phyloP scores from a whole-genome alignment of 2,888 invertebrate genomes.

The Protonemura montana region DNA sequence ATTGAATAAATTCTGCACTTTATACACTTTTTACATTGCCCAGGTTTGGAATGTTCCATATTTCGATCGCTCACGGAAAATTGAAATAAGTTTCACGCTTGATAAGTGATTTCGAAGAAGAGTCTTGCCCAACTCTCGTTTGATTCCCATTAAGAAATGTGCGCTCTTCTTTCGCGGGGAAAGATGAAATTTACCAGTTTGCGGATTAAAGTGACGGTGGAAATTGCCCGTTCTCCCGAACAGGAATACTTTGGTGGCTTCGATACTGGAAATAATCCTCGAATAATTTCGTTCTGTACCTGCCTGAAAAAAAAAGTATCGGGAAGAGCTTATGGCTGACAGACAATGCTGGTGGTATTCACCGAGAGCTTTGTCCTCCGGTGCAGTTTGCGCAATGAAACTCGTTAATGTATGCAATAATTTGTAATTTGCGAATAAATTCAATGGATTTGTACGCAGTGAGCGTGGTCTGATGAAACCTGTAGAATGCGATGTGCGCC shows the following conservation, averaged over 20 bases:
- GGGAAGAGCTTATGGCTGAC: too few species aligned
- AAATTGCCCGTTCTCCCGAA: background rate
- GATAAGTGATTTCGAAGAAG: conserved; percentile 38
- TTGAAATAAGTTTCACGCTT: conserved; percentile 2
- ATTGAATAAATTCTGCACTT: background rate
- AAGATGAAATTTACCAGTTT: background rate
- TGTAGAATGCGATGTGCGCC: too few species aligned
- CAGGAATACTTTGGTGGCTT: background rate
- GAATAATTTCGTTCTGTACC: background rate
- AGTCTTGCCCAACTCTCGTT: background rate
- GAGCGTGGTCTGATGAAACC: too few species aligned
- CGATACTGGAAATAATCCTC: background rate
- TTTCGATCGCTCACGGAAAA: background rate
- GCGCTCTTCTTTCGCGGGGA: background rate
- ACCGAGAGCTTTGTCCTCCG: too few species aligned
- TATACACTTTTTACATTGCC: background rate
- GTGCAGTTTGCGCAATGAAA: too few species aligned
- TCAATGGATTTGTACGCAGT: too few species aligned
- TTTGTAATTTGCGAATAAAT: too few species aligned
- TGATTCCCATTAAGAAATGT: conserved; percentile 10
- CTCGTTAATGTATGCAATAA: too few species aligned
- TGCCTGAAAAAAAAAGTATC: background rate
- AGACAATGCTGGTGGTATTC: too few species aligned
- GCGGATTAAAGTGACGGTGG: background rate
- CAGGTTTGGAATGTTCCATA: background rate